Evolutionary conservation across 1,140 invertebrate species (phyloP).

Genomic region (Metopolophium dirhodum): DNA sequence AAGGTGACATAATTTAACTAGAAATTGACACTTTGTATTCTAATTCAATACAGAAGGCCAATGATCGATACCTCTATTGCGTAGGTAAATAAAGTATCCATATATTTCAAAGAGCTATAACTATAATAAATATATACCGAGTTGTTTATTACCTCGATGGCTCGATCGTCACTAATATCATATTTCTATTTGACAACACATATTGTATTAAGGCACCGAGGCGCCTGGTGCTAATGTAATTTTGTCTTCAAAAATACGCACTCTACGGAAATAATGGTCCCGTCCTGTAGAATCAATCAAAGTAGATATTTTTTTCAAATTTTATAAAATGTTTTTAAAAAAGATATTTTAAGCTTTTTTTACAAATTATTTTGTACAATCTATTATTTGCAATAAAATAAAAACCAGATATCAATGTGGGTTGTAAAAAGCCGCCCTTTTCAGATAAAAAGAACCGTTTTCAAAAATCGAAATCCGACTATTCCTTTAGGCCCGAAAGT

Average conservation of each 20-base stretch:
- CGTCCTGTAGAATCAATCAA: not conserved
- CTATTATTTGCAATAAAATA: not conserved
- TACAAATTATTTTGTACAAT: not conserved
- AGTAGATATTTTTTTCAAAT: not conserved
- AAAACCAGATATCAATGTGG: not conserved
- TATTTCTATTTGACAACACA: not conserved
- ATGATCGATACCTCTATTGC: not conserved
- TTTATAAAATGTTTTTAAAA: not conserved
- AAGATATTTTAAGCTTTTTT: too few species aligned
- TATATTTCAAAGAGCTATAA: not conserved
- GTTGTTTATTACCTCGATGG: not conserved
- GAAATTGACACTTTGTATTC: not conserved
- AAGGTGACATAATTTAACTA: not conserved
- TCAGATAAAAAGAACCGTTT: not conserved
- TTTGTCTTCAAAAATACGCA: not conserved
- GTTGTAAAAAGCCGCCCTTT: not conserved
- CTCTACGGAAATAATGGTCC: not conserved
- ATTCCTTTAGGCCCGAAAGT: too few species aligned
- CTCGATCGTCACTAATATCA: not conserved
- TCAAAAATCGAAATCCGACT: too few species aligned
- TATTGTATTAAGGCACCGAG: not conserved
- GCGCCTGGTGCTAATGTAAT: not conserved
- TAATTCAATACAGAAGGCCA: not conserved
- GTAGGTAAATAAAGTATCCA: not conserved
- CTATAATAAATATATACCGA: not conserved